These are phyloP conservation scores for Litocranius walleri DNA, from an alignment of 2,113 vertebrate genomes.

Conservation along the genomic window DNA sequence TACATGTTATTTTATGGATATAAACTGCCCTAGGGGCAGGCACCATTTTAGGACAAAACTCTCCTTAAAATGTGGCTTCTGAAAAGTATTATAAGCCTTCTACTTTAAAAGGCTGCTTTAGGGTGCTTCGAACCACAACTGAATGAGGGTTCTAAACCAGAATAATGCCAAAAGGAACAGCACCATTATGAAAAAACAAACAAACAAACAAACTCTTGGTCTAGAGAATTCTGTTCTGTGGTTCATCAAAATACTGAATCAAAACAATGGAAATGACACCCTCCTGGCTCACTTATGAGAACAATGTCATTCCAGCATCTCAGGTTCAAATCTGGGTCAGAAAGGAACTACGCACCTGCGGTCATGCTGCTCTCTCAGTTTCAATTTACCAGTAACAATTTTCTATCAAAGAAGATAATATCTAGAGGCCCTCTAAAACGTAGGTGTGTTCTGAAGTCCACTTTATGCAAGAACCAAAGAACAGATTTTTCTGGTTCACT, in stretches of 20 bases:
- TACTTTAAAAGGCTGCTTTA: not conserved
- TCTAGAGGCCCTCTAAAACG: not conserved
- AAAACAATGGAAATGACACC: not conserved
- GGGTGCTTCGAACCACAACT: not conserved
- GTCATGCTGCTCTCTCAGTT: not conserved
- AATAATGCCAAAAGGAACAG: not conserved
- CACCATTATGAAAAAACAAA: not conserved
- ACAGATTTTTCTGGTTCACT: not conserved
- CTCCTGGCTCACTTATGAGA: not conserved
- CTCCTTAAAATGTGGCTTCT: not conserved
- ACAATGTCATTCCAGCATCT: not conserved
- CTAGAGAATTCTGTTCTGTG: not conserved
- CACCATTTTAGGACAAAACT: not conserved
- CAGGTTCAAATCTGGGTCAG: not conserved
- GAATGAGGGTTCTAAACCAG: not conserved
- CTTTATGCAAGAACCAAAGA: not conserved
- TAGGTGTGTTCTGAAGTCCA: not conserved
- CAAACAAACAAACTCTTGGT: not conserved
- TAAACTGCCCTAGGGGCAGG: not conserved
- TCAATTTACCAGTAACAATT: not conserved
- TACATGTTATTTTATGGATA: not conserved
- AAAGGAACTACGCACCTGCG: not conserved
- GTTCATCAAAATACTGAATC: not conserved
- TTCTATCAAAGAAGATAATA: not conserved
- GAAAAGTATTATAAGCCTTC: not conserved